phyloP scores from a whole-genome alignment of 1,140 invertebrate genomes.

The Chionoecetes opilio region DNA sequence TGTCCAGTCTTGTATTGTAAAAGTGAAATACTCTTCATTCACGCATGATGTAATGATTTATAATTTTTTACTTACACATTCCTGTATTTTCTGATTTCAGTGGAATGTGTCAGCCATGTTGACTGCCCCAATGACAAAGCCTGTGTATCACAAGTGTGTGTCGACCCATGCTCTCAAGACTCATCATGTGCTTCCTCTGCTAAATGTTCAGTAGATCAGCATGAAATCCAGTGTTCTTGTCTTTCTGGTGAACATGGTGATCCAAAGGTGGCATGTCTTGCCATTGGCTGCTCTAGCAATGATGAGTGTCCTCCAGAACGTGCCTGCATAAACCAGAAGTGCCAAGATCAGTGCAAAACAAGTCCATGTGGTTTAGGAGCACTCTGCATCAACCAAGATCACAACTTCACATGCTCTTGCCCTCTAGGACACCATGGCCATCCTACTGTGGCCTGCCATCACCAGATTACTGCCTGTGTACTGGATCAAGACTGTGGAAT shows the following conservation, averaged over 20 bases:
- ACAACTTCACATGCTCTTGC: constrained; percentile 89
- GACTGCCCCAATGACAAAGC: constrained; percentile 83
- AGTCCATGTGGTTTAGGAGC: constrained; percentile 85
- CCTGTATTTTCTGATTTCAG: constrained; percentile 67
- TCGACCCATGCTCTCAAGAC: constrained; percentile 81
- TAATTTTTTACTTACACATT: too few species aligned
- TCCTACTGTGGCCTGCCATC: constrained; percentile 83
- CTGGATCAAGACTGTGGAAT: constrained; percentile 90
- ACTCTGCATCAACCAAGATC: constrained; percentile 81
- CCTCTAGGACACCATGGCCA: constrained; percentile 83
- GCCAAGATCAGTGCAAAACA: constrained; percentile 86
- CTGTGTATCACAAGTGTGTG: constrained; percentile 82
- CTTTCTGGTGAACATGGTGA: constrained; percentile 81
- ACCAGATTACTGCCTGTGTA: constrained; percentile 90
- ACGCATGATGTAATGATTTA: too few species aligned
- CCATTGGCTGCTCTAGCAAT: constrained; percentile 87
- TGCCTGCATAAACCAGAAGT: constrained; percentile 87
- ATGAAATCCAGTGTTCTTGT: constrained; percentile 81
- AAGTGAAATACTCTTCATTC: too few species aligned
- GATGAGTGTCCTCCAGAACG: constrained; percentile 88
- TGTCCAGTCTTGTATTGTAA: too few species aligned
- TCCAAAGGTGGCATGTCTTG: constrained; percentile 89
- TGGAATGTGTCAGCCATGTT: constrained; percentile 83
- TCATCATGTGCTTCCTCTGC: constrained; percentile 82
- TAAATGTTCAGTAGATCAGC: constrained; percentile 81